Base-by-base conservation (phyloP, 64 coral and sea anemone species). In the Pocillopora damicornis region DNA sequence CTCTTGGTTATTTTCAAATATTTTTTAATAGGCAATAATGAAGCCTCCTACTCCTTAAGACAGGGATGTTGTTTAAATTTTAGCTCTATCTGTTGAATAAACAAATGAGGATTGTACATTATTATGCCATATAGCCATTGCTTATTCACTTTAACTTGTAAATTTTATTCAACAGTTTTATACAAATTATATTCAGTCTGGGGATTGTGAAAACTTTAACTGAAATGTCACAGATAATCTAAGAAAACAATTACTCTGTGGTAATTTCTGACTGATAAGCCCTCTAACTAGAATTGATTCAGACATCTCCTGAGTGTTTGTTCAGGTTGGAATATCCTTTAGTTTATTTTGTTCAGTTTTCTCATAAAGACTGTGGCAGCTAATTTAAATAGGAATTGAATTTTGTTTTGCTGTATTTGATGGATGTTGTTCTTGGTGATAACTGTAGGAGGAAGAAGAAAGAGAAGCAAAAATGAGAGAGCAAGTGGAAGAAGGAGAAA, bases 401-500 rank as follows among this genome's bases (percentile, higher is more conserved):
- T 71, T 71, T 30, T 71, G 67, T 71, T 71, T 20, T 30, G 67
- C n/a, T 0, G 67, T 71, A 23, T 71, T 71, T 71, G 67, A 71
- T 71, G 22, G 67, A 68, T 71, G 18, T 30, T 71, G n/a, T 71
- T 17, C 58, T 86, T 42, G 58, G 37, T 26, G 36, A 16, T 73
- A 38, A 30, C 25, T 60, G 15, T 61, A 98, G 96, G 96, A 99
- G 71, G 97, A 99, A 57, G 89, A 92, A 59, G 90, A 99, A 68
- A 87, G 93, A 75, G 80, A 88, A 64, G 83, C 89, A 63, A 95
- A 78, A 78, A 88, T 61, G 22, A 90, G 90, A 86, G 90, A 95
- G 34, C 97, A 99, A 89, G 93, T 99, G 1, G 93, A 95, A 62
- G 97, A 99, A 88, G 97, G 97, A 69, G 90, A 99, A 26, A 79